Evolutionary conservation across 2,888 invertebrate genomes (phyloP).

Genomic region (Antheraea assamensis): DNA sequence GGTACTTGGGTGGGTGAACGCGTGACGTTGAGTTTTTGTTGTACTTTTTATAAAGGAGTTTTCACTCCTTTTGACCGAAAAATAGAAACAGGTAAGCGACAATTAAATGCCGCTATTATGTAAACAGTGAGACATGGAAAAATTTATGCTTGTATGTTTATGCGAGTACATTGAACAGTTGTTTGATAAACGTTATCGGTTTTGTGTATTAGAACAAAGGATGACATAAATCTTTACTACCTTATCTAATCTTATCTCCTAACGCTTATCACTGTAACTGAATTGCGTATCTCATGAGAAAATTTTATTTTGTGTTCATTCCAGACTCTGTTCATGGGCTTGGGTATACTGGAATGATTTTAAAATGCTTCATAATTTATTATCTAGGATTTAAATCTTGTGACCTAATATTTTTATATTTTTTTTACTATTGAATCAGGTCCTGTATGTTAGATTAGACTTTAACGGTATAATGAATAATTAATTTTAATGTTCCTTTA

Average conservation of each 20-base stretch:
- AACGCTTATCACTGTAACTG: constrained; percentile 33
- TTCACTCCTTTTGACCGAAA: too few relatives aligned
- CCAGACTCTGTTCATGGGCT: neutral
- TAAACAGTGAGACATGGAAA: neutral
- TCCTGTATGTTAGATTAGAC: too few relatives aligned
- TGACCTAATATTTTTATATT: neutral
- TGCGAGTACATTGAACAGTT: constrained; percentile 14
- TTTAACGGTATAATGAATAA: too few relatives aligned
- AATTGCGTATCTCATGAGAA: constrained; percentile 26
- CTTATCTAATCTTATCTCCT: constrained; percentile 28
- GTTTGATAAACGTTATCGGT: constrained; percentile 16
- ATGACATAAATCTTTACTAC: constrained; percentile 30
- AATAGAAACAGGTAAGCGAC: too few relatives aligned
- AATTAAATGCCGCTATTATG: too few relatives aligned
- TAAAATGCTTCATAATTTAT: neutral
- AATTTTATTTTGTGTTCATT: neutral
- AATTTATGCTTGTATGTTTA: too few relatives aligned
- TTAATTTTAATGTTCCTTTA: neutral
- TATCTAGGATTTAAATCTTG: neutral
- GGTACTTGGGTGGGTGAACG: too few relatives aligned
- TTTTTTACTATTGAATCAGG: neutral
- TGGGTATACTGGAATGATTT: neutral
- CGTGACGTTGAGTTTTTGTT: too few relatives aligned
- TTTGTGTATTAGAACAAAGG: constrained; percentile 24
- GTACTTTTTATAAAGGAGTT: too few relatives aligned